Conservation (phyloP, 2,888 invertebrate species). For the Epistrophe eligans region DNA sequence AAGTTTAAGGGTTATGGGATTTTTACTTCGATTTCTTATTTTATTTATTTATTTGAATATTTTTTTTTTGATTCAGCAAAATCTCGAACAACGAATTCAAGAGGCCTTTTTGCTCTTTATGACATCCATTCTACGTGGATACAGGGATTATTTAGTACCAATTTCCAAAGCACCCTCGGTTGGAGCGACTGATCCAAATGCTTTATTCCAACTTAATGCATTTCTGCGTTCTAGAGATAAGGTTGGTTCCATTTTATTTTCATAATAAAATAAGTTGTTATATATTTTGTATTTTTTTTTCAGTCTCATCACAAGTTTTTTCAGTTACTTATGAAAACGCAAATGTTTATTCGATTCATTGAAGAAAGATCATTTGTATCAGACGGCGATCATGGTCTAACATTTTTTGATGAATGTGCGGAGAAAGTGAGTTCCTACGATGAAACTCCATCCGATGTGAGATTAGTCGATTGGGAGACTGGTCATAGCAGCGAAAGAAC, state of each 20-base stretch:
- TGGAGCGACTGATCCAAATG: constrained; percentile 97
- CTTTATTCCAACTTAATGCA: constrained; percentile 96
- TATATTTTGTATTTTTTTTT: neutral
- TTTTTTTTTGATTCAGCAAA: constrained; percentile 85
- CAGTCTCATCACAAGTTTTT: constrained; percentile 94
- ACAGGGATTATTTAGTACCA: constrained; percentile 93
- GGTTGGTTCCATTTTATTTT: constrained; percentile 81
- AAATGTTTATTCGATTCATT: constrained; percentile 99
- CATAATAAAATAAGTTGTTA: neutral
- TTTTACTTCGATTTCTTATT: neutral
- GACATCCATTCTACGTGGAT: constrained; percentile 95
- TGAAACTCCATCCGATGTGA: constrained; percentile 85
- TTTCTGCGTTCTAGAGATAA: constrained; percentile 96
- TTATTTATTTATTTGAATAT: neutral
- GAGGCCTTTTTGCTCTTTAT: constrained; percentile 98
- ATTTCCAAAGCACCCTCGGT: constrained; percentile 97
- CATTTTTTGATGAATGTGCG: constrained; percentile 98
- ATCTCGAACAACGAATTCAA: constrained; percentile 96
- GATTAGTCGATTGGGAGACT: constrained; percentile 92
- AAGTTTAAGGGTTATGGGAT: no score
- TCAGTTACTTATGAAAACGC: constrained; percentile 94
- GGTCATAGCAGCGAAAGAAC: constrained; percentile 94
- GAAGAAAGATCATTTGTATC: constrained; percentile 99
- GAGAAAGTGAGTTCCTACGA: constrained; percentile 88
- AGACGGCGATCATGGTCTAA: constrained; percentile 97